Evolutionary conservation across 2,888 invertebrate species (phyloP), one percentile per base, ranked within the genome.

Genomic region (Synanthedon tipuliformis): DNA sequence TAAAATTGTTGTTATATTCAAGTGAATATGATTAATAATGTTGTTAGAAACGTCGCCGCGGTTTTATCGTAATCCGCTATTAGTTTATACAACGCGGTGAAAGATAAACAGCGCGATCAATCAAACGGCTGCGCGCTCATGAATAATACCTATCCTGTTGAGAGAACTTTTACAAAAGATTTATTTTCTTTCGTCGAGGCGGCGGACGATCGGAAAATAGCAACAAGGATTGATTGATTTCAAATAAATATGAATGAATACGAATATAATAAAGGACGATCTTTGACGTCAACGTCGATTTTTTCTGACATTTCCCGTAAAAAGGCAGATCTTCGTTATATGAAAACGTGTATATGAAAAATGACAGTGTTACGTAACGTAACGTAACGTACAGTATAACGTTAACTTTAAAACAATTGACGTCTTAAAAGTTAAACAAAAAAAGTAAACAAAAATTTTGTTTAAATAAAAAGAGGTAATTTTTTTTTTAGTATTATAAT

Each of bases 151-250:
- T 75, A 78, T 81, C 72, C 75, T 70, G 70, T 70, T 73, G 64
- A 76, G 78, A 74, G 78, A 82, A 82, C 71, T 84, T 82, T 74
- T 73, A 82, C 79, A 83, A 84, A 83, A 82, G 79, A 83, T 85
- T 84, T 84, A 82, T 84, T 78, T 79, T 77, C 79, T 73, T 69
- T 67, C 68, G 62, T 64, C 69, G 68, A 67, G 65, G 64, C 66
- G 65, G 71, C 65, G 71, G 71, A 70, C 73, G 70, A 70, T 73
- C 73, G 70, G 69, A 67, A 72, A 73, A 76, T 76, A 73, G 70
- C 69, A 71, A 74, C 76, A 75, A 79, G 81, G 83, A 85, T 84
- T 84, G 84, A 84, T 86, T 78, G 82, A 79, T 81, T 77, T 66
- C 63, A 71, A 75, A 78, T 78, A 78, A 78, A 82, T 81, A 79